phyloP scores from a whole-genome alignment of 2,113 vertebrate species.

The Eonycteris spelaea region DNA sequence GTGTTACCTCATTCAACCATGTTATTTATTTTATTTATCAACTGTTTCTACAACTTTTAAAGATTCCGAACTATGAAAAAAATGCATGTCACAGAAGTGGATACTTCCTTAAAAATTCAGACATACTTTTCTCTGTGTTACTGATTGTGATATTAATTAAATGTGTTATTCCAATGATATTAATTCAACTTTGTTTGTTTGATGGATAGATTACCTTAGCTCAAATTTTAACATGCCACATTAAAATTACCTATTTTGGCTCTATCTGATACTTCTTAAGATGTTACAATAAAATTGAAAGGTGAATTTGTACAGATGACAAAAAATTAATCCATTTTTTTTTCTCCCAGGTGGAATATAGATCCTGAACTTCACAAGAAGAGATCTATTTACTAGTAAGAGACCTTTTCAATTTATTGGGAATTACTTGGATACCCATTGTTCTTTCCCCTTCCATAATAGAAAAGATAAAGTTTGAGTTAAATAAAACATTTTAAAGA shows the following conservation, averaged over 20 bases:
- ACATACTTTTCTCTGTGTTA: background rate
- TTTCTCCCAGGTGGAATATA: background rate
- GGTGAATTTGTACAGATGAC: background rate
- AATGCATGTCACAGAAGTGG: background rate
- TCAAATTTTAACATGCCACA: background rate
- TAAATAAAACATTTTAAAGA: background rate
- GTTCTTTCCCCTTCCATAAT: background rate
- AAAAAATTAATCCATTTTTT: background rate
- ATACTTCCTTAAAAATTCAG: background rate
- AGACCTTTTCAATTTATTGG: background rate
- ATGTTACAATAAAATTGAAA: background rate
- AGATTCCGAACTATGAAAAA: background rate
- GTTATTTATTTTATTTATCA: background rate
- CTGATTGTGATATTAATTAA: background rate
- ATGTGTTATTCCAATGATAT: background rate
- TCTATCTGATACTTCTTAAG: background rate
- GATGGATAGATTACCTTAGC: background rate
- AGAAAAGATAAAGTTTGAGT: background rate
- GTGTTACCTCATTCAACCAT: background rate
- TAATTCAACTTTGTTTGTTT: background rate
- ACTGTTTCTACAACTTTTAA: background rate
- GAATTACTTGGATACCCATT: background rate
- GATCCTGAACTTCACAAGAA: background rate
- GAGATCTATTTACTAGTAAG: background rate
- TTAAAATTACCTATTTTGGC: background rate